Evolutionary conservation across 2,888 invertebrate genomes (phyloP), one percentile per base, ranked within the genome.

Genomic region (Mythimna impura): DNA sequence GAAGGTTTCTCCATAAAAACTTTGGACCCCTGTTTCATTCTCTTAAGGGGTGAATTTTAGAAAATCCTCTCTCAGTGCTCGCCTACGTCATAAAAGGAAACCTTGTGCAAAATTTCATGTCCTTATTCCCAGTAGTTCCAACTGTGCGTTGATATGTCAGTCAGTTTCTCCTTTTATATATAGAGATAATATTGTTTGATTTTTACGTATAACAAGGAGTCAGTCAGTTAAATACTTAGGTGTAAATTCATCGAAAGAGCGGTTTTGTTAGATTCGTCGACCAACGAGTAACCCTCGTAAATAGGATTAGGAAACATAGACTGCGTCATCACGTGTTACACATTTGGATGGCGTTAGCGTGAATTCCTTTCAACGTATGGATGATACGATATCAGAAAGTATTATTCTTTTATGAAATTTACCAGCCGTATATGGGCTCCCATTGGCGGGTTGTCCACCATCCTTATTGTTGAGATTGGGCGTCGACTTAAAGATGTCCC

Each of bases 401-500:
- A 47, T 14, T 47, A 47, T 43, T 14, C 43, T 43, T 43, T 5
- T 14, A 14, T 5, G 43, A 47, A 17, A 62, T 86, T 86, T 55
- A 94, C 95, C 95, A 36, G 95, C 93, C 3, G 91, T 87, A 77
- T 87, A 94, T 0, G 91, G 89, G 66, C 86, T 89, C 2, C 93
- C 93, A 66, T 93, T 94, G 12, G 88, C 86, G 40, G 92, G 95
- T 43, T 86, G 93, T 0, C 93, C 93, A 94, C 93, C 94, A 95
- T 98, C 98, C 89, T 99, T 98, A 89, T 99, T 99, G 91, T 99
- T 99, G 60, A 99, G 94, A 93, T 99, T 99, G 0, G 99, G 99
- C 0, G 99, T 99, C 0, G 99, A 99, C 92, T 99, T 99, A 95
- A 99, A 99, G 80, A 99, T 98, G 89, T 99, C 99, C 87, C 99